Base-by-base conservation (phyloP, 2,888 invertebrate species). In the Clepsis dumicolana region DNA sequence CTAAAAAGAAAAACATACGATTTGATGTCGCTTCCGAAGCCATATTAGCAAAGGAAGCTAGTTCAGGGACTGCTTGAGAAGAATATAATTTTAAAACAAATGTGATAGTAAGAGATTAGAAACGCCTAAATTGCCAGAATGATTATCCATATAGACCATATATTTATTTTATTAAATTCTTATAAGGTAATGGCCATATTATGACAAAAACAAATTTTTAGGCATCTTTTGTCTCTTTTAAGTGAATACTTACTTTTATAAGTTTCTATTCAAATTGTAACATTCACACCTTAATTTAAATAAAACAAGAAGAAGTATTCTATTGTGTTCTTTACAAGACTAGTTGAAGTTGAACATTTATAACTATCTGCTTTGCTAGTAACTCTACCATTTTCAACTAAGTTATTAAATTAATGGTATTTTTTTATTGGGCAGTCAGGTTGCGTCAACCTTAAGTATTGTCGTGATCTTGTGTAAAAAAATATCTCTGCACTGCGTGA, bases 1-100 rank as follows among this genome's bases (percentile, higher is more conserved):
- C 80, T 41, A 90, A 83, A 86, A 92, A 91, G 89, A 91, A 91
- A 90, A 86, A 81, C 72, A 88, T 93, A 80, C 85, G 89, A n/a
- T 93, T 93, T 75, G 92, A 93, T 74, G 90, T 88, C 57, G 91
- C 91, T 7, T 83, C 92, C 21, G 93, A 93, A 80, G 89, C 90
- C 21, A 73, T 89, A 21, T 60, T 83, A 57, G 71, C 82, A 21
- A 91, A 90, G 81, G 90, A 91, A 54, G 77, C 86, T 18, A 83
- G 80, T 74, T 79, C 85, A 7, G 86, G 85, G 48, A 85, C 84
- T 54, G 81, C 77, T 65, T 86, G 84, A 80, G 72, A 56, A 48
- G 24, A 38, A 71, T 64, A 25, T 16, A 32, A 24, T 41, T 24
- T 66, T 67, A 64, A 72, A 66, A 69, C 54, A 16, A 65, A 75